These are phyloP conservation scores for Mantis religiosa DNA, from an alignment of 2,888 invertebrate genomes.

Conservation along the genomic window DNA sequence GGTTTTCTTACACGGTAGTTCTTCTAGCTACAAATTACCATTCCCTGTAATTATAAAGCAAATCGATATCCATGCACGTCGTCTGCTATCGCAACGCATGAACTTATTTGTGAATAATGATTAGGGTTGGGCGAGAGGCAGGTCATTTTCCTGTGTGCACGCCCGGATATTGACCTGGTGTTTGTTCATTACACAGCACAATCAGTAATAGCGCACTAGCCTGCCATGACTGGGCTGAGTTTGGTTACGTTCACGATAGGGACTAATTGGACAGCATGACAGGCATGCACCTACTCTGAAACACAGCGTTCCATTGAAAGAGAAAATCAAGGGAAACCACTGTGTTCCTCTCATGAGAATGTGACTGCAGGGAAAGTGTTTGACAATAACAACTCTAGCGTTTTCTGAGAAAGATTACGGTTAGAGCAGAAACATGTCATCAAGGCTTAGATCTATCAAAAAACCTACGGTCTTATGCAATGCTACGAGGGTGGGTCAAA, in stretches of 20 bases:
- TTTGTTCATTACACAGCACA: not conserved
- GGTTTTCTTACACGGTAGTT: not conserved
- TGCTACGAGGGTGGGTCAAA: too few relatives aligned
- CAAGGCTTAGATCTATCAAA: too few relatives aligned
- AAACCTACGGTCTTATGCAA: too few relatives aligned
- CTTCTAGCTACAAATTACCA: not conserved
- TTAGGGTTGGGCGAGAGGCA: not conserved
- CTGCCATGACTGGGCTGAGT: not conserved
- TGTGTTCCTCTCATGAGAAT: too few relatives aligned
- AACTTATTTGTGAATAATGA: not conserved
- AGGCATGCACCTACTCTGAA: too few relatives aligned
- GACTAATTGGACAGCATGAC: not conserved
- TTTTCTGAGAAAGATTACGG: too few relatives aligned
- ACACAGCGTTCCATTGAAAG: too few relatives aligned
- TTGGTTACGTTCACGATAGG: not conserved
- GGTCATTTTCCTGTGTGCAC: not conserved
- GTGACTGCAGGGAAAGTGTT: too few relatives aligned
- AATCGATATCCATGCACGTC: not conserved
- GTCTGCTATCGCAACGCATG: not conserved
- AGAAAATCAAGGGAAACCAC: too few relatives aligned
- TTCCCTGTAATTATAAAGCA: not conserved
- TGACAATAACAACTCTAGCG: too few relatives aligned
- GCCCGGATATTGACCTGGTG: not conserved
- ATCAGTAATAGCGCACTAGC: not conserved
- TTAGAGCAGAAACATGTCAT: too few relatives aligned